Evolutionary conservation across 2,113 vertebrate genomes (phyloP), one percentile per base, ranked within the genome.

Genomic region (Phylloscopus trochilus): DNA sequence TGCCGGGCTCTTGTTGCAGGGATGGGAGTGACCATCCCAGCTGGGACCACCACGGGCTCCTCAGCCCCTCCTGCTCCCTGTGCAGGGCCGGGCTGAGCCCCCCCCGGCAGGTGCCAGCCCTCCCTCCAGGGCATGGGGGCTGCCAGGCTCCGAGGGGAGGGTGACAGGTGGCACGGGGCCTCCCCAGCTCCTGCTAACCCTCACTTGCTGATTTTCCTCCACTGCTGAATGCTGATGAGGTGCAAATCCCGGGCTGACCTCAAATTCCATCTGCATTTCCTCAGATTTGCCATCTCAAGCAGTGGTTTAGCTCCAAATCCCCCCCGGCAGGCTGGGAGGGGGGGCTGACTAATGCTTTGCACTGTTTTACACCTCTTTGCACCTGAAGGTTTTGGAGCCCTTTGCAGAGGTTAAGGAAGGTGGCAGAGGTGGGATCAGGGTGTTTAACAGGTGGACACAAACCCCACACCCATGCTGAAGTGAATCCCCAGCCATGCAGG

Each of bases 401-500:
- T 78, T 44, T n/a, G 86, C 63, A 55, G 52, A 43, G 10, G 64
- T 2, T 4, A 5, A 3, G 0, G 55, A 15, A 55, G 63, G 70
- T 0, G 14, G 39, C 60, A 11, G 88, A 11, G 88, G 56, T 33
- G 81, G 83, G 93, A 30, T 43, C 49, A 44, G 64, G 35, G 46
- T 4, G 51, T 44, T 27, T 16, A 11, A 9, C 46, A 62, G 62
- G 46, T 3, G 8, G n/a, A 15, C 63, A 62, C 41, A 43, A 56
- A 44, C 15, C 55, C 55, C 56, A 51, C 31, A 20, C 3, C 43
- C 7, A 0, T 35, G 30, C 49, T 31, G 31, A 11, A 33, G 44
- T 1, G 2, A 14, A 15, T 20, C 23, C 23, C 2, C 19, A 47
- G 67, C 46, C 4, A 0, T 5, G 44, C 22, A 10, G 70, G 5